These are phyloP conservation scores for Diadegma fenestrale DNA, from an alignment of 2,888 invertebrate species.

Conservation along the genomic window DNA sequence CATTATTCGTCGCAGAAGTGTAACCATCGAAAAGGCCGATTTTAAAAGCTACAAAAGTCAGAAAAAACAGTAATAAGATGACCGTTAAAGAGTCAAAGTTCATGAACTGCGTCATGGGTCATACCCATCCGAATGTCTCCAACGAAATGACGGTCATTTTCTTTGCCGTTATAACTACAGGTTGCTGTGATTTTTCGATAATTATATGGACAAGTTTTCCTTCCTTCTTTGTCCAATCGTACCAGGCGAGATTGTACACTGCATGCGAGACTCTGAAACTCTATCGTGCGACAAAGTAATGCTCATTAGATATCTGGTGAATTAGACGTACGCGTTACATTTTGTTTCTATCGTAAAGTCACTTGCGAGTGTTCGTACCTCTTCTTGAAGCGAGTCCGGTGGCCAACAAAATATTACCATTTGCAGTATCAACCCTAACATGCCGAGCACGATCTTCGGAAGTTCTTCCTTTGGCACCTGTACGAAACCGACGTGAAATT, in stretches of 20 bases:
- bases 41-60: constrained; percentile 31
- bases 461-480: constrained; percentile 36
- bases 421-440: constrained; percentile 58
- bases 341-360: too few relatives aligned
- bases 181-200: constrained; percentile 49
- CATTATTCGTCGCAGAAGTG: constrained; percentile 33
- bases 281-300: constrained; percentile 28
- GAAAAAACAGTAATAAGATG: neutral
- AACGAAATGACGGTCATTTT: constrained; percentile 52
- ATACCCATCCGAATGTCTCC: constrained; percentile 50
- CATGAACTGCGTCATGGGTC: too few relatives aligned
- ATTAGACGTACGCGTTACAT: neutral
- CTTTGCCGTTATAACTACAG: constrained; percentile 46
- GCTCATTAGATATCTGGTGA: neutral
- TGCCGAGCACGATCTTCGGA: constrained; percentile 38
- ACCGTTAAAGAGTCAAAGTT: neutral
- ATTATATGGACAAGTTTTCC: constrained; percentile 36
- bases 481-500: neutral
- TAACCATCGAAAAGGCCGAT: constrained; percentile 43
- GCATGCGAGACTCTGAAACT: constrained; percentile 51
- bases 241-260: constrained; percentile 59
- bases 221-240: constrained; percentile 44
- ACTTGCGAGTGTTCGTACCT: constrained; percentile 36
- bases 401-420: constrained; percentile 68
- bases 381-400: constrained; percentile 63